Conservation (phyloP, 2,888 invertebrate species). For the Cyaniris semiargus region DNA sequence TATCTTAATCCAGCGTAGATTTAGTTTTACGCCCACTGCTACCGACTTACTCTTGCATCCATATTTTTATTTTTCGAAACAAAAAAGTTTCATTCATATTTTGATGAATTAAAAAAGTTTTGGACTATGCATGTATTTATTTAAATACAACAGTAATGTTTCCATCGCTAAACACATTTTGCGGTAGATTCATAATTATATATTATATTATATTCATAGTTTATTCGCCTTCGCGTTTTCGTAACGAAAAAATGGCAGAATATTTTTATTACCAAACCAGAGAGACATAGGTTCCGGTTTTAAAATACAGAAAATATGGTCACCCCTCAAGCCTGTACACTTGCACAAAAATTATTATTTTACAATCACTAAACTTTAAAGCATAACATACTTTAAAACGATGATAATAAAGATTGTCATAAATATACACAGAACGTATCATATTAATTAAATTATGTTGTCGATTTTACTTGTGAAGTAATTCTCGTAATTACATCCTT, state of each 20-base stretch:
- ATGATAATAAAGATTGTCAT: constrained; percentile 40
- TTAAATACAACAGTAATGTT: too few species aligned
- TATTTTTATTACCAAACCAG: not conserved
- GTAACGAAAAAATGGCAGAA: too few species aligned
- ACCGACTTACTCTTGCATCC: constrained; percentile 47
- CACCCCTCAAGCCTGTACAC: constrained; percentile 48
- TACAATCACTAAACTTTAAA: constrained; percentile 31
- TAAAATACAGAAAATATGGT: constrained; percentile 38
- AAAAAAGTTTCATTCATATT: not conserved
- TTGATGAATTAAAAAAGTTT: too few species aligned
- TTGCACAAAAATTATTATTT: constrained; percentile 42
- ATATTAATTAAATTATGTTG: constrained; percentile 61
- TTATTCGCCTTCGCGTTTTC: too few species aligned
- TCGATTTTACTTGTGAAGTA: constrained; percentile 49
- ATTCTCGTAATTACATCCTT: constrained; percentile 17
- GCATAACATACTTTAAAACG: constrained; percentile 44
- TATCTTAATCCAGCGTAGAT: constrained; percentile 58
- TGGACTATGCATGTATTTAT: too few species aligned
- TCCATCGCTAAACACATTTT: too few species aligned
- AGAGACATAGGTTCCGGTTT: not conserved
- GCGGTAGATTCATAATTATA: too few species aligned
- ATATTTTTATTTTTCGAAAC: constrained; percentile 32
- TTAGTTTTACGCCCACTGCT: constrained; percentile 60
- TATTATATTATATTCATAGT: too few species aligned
- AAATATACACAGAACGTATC: constrained; percentile 38